Conservation (phyloP, 2,113 vertebrate genomes). For the Anas platyrhynchos region DNA sequence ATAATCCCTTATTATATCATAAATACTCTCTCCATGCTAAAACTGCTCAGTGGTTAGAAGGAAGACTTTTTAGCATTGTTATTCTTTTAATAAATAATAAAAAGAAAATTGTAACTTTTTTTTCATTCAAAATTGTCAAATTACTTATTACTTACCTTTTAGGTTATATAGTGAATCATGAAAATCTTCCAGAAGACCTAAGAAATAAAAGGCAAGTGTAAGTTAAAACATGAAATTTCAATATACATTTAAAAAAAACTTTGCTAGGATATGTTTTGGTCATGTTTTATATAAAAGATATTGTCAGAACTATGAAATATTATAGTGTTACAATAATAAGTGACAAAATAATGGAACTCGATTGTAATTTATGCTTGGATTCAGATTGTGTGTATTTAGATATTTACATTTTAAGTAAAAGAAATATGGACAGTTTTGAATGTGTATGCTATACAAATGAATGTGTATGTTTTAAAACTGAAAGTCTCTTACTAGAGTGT, state of each 20-base stretch:
- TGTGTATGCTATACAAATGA: not conserved
- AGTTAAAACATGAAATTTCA: not conserved
- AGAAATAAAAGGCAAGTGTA: not conserved
- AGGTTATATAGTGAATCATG: not conserved
- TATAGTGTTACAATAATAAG: not conserved
- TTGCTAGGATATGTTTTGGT: not conserved
- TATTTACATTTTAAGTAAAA: not conserved
- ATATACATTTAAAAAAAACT: not conserved
- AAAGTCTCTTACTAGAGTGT: not conserved
- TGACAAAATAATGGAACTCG: not conserved
- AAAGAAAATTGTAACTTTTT: not conserved
- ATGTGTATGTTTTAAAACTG: not conserved
- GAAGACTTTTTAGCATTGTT: not conserved
- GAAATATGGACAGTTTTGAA: not conserved
- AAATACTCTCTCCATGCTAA: not conserved
- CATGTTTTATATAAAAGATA: not conserved
- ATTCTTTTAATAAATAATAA: not conserved
- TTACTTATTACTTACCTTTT: conserved; percentile 12
- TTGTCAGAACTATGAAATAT: not conserved
- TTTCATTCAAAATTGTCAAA: not conserved
- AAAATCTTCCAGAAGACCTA: not conserved
- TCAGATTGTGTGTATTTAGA: not conserved
- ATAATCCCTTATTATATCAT: not conserved
- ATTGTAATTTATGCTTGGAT: not conserved
- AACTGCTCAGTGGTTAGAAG: not conserved